Conservation (phyloP, 2,797 vertebrate genomes). For the Ficedula albicollis region DNA sequence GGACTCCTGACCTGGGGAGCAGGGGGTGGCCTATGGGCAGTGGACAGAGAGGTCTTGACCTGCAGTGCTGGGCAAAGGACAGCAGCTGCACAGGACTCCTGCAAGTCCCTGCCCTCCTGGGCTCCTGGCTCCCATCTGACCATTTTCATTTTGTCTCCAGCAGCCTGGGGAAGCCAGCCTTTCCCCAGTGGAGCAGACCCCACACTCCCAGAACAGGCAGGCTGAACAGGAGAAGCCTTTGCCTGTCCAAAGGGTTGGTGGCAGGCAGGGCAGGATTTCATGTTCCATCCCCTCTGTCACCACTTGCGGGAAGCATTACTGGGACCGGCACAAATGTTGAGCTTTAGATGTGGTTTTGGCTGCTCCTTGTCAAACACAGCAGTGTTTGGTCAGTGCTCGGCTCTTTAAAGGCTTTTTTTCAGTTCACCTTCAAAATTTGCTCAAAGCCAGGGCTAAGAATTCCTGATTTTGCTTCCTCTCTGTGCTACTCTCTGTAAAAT, state of each 20-base stretch:
- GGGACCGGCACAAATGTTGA: rapidly evolving
- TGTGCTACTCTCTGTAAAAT: neutral
- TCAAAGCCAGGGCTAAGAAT: neutral
- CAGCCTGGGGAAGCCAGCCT: neutral
- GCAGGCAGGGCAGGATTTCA: neutral
- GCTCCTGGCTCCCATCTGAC: neutral
- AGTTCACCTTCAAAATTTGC: neutral
- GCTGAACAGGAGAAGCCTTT: neutral
- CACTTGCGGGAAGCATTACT: neutral
- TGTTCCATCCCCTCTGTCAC: neutral
- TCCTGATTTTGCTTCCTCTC: neutral
- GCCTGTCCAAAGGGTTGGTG: neutral
- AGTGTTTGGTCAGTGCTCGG: neutral
- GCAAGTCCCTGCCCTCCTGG: neutral
- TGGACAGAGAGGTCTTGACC: neutral
- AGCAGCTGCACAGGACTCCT: neutral
- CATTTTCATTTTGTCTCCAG: neutral
- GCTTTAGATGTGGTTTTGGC: neutral
- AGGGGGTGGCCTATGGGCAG: neutral
- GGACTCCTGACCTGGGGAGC: neutral
- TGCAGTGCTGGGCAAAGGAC: neutral
- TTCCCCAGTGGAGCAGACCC: neutral
- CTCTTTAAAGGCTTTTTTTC: neutral
- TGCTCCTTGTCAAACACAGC: neutral
- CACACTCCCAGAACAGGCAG: neutral